Base-by-base conservation (phyloP, 2,113 vertebrate species). In the Malurus alboscapulatus region DNA sequence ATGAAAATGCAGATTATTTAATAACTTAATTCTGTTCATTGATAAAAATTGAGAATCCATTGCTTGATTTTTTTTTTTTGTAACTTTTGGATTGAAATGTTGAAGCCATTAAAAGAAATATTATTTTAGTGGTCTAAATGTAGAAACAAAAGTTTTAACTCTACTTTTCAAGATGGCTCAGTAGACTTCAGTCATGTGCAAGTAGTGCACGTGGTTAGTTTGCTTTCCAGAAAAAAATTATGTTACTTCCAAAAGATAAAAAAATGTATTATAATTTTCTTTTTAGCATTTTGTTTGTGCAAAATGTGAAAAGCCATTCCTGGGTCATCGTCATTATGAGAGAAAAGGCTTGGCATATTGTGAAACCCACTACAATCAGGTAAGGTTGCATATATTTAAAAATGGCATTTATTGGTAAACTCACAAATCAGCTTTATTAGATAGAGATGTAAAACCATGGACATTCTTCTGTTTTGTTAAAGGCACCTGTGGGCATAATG, bases 261-360 rank as follows among this genome's bases (percentile, higher is more conserved):
- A 53, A 58, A 61, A 18, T 2, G 0, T 48, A 13, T 20, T 71
- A 17, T 59, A 1, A 71, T 87, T 98, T 96, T 98, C 93, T 98
- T 98, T 96, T 65, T 97, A 99, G 99, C 99, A 99, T 98, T 99
- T 99, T 98, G 99, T 99, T 94, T 99, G 99, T 97, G 99, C 98
- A 77, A 99, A 99, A 97, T 99, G 99, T 98, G 99, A 99, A 97
- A 99, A 99, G 92, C 99, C 99, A n/a, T 99, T 99, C 97, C 98
- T 99, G 81, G 99, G 99, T 88, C 99, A 99, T 96, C 99, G 98
- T 88, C 99, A 99, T 95, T 99, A 99, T 7, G 99, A 99, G 84
- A 98, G 99, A 94, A 99, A 99, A 84, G 99, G 99, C 50, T 97
- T 99, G 98, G 99, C 99, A 0, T 99, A 99, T 95, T 99, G 99